phyloP scores from a whole-genome alignment of 1,140 invertebrate genomes.

The Pseudomyrmex pallidus region DNA sequence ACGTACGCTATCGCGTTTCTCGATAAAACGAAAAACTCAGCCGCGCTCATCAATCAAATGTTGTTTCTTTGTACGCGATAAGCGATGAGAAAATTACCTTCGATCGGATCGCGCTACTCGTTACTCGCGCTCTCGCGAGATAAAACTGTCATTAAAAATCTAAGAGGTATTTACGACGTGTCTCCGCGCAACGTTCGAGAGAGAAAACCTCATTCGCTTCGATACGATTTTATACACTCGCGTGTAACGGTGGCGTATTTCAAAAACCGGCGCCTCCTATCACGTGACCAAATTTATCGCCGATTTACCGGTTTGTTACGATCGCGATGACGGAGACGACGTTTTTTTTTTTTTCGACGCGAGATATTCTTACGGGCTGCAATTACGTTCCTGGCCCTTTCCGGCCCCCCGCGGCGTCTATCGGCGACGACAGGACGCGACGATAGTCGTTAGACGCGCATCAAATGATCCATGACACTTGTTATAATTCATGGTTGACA shows the following conservation, averaged over 20 bases:
- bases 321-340: constrained; percentile 22
- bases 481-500: constrained; percentile 67
- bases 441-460: constrained; percentile 48
- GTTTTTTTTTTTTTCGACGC: neutral
- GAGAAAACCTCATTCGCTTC: neutral
- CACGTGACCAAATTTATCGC: constrained; percentile 63
- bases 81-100: constrained; percentile 11
- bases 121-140: constrained; percentile 7
- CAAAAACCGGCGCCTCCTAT: constrained; percentile 52
- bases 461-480: constrained; percentile 49
- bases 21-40: neutral
- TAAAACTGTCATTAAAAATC: too few relatives aligned
- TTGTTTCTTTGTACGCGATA: neutral
- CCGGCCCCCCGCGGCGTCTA: constrained; percentile 39
- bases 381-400: constrained; percentile 56
- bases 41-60: neutral
- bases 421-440: constrained; percentile 6
- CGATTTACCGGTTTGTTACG: constrained; percentile 72
- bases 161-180: constrained; percentile 3
- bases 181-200: constrained; percentile 17
- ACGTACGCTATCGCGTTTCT: neutral
- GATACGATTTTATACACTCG: constrained; percentile 32
- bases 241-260: constrained; percentile 67
- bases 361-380: constrained; percentile 56
- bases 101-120: neutral